A percentile compares a stretch with the other conserved stretches of the same genome.
Evolutionary conservation across 2,113 vertebrate genomes (phyloP).

Genomic region (Hippopotamus amphibius): DNA sequence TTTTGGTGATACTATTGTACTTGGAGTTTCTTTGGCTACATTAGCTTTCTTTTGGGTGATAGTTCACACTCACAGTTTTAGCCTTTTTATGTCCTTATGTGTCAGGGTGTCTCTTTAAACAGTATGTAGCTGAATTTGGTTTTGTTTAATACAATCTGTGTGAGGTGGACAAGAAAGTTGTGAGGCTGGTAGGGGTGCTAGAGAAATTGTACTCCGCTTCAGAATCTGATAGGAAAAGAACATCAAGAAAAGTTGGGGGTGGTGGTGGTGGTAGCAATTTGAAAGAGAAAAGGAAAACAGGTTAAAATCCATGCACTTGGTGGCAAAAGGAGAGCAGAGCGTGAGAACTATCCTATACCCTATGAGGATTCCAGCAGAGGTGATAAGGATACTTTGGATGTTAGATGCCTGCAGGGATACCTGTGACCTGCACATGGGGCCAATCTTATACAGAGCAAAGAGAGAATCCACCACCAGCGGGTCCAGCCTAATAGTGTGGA

Average conservation of each 20-base stretch:
- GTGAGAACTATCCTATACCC: neutral
- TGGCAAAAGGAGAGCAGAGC: neutral
- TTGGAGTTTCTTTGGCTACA: neutral
- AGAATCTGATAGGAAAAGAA: neutral
- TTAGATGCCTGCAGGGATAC: neutral
- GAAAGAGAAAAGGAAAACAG: neutral
- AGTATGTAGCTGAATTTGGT: neutral
- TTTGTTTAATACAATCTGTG: neutral
- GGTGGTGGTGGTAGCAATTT: neutral
- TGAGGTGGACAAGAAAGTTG: neutral
- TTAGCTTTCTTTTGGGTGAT: neutral
- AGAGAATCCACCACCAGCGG: neutral
- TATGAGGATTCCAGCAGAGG: neutral
- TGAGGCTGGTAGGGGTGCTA: too few relatives aligned
- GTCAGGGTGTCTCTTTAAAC: neutral
- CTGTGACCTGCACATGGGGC: neutral
- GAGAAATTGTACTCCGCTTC: neutral
- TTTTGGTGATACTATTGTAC: neutral
- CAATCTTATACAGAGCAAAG: neutral
- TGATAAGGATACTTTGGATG: neutral
- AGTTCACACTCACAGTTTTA: neutral
- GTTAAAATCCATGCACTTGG: neutral
- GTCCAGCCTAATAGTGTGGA: neutral
- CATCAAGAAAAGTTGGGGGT: neutral
- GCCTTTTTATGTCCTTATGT: neutral